These are phyloP conservation scores for Raja brachyura DNA, from an alignment of 2,113 vertebrate genomes.

Conservation along the genomic window DNA sequence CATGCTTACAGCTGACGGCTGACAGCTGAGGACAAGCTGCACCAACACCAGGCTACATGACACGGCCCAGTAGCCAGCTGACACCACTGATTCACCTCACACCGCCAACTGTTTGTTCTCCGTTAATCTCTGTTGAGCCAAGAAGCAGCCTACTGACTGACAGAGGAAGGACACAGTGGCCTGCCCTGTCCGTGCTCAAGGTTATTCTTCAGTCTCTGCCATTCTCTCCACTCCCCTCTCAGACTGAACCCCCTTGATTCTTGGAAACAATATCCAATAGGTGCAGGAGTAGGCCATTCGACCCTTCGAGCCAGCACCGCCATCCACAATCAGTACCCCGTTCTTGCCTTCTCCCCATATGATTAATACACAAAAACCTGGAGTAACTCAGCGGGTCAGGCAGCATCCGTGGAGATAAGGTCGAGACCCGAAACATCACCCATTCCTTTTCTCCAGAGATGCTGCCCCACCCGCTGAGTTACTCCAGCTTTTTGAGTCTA, in stretches of 20 bases:
- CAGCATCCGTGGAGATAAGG: no score
- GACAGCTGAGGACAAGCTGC: not conserved
- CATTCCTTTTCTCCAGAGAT: no score
- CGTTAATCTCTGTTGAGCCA: not conserved
- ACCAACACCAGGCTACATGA: not conserved
- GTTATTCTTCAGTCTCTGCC: not conserved
- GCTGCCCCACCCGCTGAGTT: no score
- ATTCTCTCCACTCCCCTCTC: not conserved
- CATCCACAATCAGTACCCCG: no score
- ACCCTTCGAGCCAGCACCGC: no score
- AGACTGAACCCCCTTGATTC: not conserved
- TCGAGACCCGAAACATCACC: no score
- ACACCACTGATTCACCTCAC: not conserved
- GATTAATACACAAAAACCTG: no score
- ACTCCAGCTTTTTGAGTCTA: no score
- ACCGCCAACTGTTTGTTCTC: not conserved
- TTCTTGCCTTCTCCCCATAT: no score
- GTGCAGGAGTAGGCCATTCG: no score
- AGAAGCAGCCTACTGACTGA: not conserved
- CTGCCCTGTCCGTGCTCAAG: no score
- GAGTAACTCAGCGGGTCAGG: no score
- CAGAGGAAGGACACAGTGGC: not conserved
- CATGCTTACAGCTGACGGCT: not conserved
- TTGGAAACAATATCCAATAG: not conserved
- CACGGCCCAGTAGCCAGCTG: not conserved